phyloP scores from a whole-genome alignment of 2,113 vertebrate species.

The Otis tarda region DNA sequence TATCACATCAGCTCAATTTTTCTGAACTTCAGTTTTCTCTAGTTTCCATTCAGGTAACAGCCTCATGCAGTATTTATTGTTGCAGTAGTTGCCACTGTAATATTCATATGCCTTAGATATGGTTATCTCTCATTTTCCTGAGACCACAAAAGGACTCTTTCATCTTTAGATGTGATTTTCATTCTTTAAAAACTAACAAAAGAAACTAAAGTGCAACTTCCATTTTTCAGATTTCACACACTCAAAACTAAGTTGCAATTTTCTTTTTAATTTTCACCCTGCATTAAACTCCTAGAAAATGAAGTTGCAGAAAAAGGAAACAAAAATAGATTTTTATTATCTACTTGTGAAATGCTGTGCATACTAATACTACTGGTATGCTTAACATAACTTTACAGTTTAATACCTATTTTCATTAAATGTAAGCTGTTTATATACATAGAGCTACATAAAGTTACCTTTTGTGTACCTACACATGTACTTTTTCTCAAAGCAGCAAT shows the following conservation, averaged over 20 bases:
- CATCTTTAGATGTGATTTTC: neutral
- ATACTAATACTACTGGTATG: neutral
- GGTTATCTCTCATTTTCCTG: neutral
- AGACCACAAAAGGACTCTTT: neutral
- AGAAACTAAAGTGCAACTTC: neutral
- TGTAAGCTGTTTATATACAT: neutral
- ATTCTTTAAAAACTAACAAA: neutral
- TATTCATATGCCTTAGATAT: neutral
- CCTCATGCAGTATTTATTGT: neutral
- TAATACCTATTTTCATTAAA: neutral
- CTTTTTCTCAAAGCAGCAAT: neutral
- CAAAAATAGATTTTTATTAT: neutral
- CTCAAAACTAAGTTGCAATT: neutral
- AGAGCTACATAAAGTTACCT: neutral
- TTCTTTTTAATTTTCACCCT: neutral
- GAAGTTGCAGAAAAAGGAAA: neutral
- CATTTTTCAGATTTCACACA: neutral
- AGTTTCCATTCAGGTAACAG: neutral
- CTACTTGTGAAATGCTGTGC: neutral
- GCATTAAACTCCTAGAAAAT: neutral
- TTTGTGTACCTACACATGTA: neutral
- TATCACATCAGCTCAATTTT: neutral
- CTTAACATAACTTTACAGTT: neutral
- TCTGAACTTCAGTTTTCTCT: neutral
- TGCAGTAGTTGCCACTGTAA: neutral